Evolutionary conservation across 1,140 invertebrate genomes (phyloP).

Genomic region (Drosophila pachea): DNA sequence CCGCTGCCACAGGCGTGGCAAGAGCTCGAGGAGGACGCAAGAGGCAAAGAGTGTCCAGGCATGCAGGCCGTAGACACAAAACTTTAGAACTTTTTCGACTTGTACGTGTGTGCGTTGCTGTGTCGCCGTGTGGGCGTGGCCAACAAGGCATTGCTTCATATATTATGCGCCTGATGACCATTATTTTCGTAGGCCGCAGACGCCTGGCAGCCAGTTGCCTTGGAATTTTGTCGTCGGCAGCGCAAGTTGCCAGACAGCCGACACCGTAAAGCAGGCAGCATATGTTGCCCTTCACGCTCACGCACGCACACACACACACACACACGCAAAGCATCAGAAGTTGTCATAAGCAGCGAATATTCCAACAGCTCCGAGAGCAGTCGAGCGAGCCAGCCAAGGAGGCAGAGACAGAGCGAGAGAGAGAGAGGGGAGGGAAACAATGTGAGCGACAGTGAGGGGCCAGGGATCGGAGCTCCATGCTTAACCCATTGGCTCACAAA

Average conservation of each 20-base stretch:
- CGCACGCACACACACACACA: not conserved
- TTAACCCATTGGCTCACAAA: slow-evolving; percentile 30
- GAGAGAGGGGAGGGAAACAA: not conserved
- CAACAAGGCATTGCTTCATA: slow-evolving; percentile 58
- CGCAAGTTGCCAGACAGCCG: slow-evolving; percentile 28
- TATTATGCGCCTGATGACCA: slow-evolving; percentile 75
- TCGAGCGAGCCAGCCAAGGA: slow-evolving; percentile 31
- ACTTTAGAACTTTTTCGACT: slow-evolving; percentile 48
- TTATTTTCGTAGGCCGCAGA: slow-evolving; percentile 65
- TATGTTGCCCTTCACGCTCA: slow-evolving; percentile 29
- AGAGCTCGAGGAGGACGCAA: no score
- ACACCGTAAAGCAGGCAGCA: slow-evolving; percentile 40
- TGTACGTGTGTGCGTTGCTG: slow-evolving; percentile 32
- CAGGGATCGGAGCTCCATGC: not conserved
- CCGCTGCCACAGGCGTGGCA: slow-evolving; percentile 10
- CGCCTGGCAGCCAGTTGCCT: slow-evolving; percentile 30
- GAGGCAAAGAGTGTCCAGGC: slow-evolving; percentile 16
- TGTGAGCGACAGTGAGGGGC: not conserved
- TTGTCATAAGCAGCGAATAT: slow-evolving; percentile 41
- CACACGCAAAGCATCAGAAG: slow-evolving; percentile 28
- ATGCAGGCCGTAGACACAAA: slow-evolving; percentile 32
- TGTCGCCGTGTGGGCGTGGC: slow-evolving; percentile 11
- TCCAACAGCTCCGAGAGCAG: slow-evolving; percentile 4
- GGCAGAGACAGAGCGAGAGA: not conserved
- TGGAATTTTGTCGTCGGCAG: slow-evolving; percentile 12